Percentiles rank a stretch among this genome's conserved stretches.
phyloP scores from a whole-genome alignment of 2,888 invertebrate genomes.

The Choristoneura rosaceana region DNA sequence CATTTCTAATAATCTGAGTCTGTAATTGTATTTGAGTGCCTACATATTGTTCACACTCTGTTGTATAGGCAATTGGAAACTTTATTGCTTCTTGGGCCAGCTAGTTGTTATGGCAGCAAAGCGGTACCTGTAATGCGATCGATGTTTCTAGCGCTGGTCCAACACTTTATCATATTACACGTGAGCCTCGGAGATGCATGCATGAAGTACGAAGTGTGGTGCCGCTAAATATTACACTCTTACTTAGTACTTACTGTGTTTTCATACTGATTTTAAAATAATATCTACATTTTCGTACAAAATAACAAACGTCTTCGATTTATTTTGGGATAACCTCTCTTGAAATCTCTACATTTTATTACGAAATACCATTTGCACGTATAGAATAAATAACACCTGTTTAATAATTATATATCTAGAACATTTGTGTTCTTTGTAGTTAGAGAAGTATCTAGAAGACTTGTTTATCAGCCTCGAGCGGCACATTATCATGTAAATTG shows the following conservation, averaged over 20 bases:
- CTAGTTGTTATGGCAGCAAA: too few species aligned
- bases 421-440: neutral
- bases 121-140: neutral
- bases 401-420: neutral
- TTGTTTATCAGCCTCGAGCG: slow-evolving; percentile 14
- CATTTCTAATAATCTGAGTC: neutral
- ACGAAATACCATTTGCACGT: too few species aligned
- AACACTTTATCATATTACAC: neutral
- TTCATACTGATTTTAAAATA: neutral
- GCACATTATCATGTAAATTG: slow-evolving; percentile 37
- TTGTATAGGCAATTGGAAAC: neutral
- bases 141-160: neutral
- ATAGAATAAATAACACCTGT: neutral
- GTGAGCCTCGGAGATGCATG: neutral
- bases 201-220: neutral
- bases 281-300: neutral
- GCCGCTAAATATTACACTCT: neutral
- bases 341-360: too few species aligned
- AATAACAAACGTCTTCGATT: too few species aligned
- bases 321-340: too few species aligned
- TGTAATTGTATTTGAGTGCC: neutral
- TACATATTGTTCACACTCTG: neutral
- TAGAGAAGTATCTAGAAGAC: slow-evolving; percentile 29
- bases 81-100: neutral
- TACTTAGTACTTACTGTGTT: neutral